Conservation (phyloP, 92 coral and sea anemone genomes). For the Epizoanthus rinbou region DNA sequence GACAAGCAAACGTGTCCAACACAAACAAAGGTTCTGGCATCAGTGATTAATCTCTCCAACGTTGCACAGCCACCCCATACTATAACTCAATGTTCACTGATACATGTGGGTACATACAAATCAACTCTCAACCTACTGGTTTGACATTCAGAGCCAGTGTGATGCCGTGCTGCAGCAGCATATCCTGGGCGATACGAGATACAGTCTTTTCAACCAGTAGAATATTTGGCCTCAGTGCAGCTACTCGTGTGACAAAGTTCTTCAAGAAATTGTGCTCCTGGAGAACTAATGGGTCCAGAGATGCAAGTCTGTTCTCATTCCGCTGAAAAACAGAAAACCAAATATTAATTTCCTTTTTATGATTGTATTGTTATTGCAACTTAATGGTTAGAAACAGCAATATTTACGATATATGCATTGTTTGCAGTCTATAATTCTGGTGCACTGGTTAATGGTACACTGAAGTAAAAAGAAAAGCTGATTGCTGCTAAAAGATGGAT, state of each 20-base stretch:
- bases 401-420: neutral
- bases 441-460: too few species aligned
- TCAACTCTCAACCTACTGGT: slow-evolving; percentile 61
- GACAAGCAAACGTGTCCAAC: too few species aligned
- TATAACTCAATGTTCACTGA: neutral
- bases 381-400: neutral
- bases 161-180: slow-evolving; percentile 85
- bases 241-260: slow-evolving; percentile 91
- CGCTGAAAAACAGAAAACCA: slow-evolving; percentile 54
- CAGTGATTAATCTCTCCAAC: too few species aligned
- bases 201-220: slow-evolving; percentile 95
- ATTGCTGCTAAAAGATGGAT: too few species aligned
- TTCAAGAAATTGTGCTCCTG: slow-evolving; percentile 91
- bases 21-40: too few species aligned
- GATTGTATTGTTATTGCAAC: neutral
- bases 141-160: slow-evolving; percentile 91
- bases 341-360: neutral
- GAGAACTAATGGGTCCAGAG: slow-evolving; percentile 85
- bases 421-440: neutral
- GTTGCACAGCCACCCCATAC: neutral
- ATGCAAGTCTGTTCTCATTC: slow-evolving; percentile 93
- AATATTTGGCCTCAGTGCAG: slow-evolving; percentile 77
- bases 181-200: slow-evolving; percentile 92
- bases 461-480: too few species aligned
- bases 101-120: too few species aligned